A percentile compares a stretch with the other conserved stretches of the same genome.
These are phyloP conservation scores for Nicator chloris DNA, from an alignment of 2,113 vertebrate species.

Conservation along the genomic window DNA sequence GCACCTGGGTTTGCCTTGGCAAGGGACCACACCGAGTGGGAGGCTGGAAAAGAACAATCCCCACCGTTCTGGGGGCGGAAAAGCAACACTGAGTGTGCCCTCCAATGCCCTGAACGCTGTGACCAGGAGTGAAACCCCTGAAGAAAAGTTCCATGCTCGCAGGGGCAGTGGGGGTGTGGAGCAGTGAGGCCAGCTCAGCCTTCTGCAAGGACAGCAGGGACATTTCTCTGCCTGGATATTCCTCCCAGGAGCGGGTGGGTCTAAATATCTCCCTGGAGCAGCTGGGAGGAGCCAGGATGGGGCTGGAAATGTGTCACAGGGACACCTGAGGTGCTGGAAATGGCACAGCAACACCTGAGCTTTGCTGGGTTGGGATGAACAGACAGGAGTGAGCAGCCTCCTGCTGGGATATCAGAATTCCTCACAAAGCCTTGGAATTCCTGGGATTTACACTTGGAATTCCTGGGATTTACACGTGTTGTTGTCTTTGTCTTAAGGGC, in stretches of 20 bases:
- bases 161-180: too few relatives aligned
- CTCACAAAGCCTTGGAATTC: background rate
- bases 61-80: background rate
- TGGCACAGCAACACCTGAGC: background rate
- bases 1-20: conserved; percentile 63
- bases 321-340: background rate
- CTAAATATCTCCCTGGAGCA: background rate
- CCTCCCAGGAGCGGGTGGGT: background rate
- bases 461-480: background rate
- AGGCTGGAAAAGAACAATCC: conserved; percentile 31
- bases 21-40: background rate
- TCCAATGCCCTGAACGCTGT: background rate
- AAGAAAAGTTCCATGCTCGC: background rate
- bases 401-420: background rate
- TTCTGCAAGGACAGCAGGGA: background rate
- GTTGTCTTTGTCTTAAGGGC: background rate
- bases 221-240: background rate
- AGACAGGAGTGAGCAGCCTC: background rate
- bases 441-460: background rate
- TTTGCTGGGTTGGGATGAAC: background rate
- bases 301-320: background rate
- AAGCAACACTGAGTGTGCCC: background rate
- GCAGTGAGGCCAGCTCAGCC: background rate
- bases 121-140: background rate
- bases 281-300: background rate